Percentiles rank a stretch among this genome's conserved stretches.
Conservation (phyloP, 2,113 vertebrate species). For the Channa argus region DNA sequence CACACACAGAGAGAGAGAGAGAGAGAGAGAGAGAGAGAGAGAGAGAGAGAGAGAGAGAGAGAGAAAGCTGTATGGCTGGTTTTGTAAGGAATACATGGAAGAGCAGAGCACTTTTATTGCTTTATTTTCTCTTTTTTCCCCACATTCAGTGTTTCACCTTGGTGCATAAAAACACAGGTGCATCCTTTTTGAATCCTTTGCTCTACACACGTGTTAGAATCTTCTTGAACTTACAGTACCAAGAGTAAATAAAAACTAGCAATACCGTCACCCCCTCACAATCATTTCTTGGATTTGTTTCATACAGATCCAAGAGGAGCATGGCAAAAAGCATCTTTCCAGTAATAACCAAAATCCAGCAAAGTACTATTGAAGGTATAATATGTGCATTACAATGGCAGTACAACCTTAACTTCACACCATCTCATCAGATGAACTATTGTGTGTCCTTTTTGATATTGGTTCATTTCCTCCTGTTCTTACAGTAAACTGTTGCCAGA, state of each 20-base stretch:
- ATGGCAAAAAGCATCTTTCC: not conserved
- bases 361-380: too few species aligned
- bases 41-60: not conserved
- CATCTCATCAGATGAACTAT: not conserved
- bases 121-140: too few species aligned
- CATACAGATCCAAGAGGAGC: not conserved
- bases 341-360: not conserved
- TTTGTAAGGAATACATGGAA: not conserved
- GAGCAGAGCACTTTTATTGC: not conserved
- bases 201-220: not conserved
- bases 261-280: not conserved
- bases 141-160: not conserved
- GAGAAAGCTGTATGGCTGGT: not conserved
- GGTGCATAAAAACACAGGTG: not conserved
- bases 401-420: too few species aligned
- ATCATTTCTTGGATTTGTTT: not conserved
- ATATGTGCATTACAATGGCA: not conserved
- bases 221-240: not conserved
- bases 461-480: conserved; percentile 23
- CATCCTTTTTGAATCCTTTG: not conserved
- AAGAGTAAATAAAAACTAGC: not conserved
- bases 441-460: not conserved
- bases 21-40: too few species aligned
- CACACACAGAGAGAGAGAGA: too few species aligned
- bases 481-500: conserved; percentile 45